A percentile compares a stretch with the other conserved stretches of the same genome.
Evolutionary conservation across 1,140 invertebrate genomes (phyloP).

Genomic region (Drosophila fuyamai): DNA sequence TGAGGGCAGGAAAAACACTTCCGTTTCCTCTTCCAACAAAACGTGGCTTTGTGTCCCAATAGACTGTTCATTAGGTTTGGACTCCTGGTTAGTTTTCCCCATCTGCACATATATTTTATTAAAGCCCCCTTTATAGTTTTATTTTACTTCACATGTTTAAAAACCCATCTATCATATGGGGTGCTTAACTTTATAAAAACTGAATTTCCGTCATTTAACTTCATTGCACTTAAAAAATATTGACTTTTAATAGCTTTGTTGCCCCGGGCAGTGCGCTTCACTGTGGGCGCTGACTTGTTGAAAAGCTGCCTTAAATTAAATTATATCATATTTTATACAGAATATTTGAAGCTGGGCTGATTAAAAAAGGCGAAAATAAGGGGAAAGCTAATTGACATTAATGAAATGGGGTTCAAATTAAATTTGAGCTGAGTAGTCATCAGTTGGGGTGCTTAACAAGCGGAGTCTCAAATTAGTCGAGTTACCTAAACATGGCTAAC

Average conservation of each 20-base stretch:
- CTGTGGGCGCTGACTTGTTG: slow-evolving; percentile 40
- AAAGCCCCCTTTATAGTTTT: neutral
- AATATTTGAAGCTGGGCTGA: slow-evolving; percentile 4
- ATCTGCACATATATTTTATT: slow-evolving; percentile 7
- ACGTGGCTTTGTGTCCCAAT: neutral
- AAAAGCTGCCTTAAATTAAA: slow-evolving; percentile 55
- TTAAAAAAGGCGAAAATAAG: slow-evolving; percentile 12
- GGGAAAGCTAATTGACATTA: slow-evolving; percentile 41
- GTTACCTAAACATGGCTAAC: slow-evolving; percentile 13
- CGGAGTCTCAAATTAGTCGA: slow-evolving; percentile 13
- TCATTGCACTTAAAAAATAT: slow-evolving; percentile 65
- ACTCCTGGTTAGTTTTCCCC: neutral
- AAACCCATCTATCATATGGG: slow-evolving; percentile 59
- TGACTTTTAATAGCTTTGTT: slow-evolving; percentile 69
- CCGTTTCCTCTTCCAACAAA: slow-evolving; percentile 45
- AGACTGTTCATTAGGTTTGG: slow-evolving; percentile 15
- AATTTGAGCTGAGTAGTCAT: slow-evolving; percentile 23
- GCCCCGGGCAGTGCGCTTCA: slow-evolving; percentile 40
- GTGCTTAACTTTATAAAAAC: slow-evolving; percentile 60
- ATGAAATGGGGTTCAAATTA: slow-evolving; percentile 23
- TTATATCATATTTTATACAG: slow-evolving; percentile 23
- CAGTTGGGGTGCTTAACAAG: slow-evolving; percentile 11
- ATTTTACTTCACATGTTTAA: slow-evolving; percentile 33
- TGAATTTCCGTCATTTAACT: slow-evolving; percentile 77
- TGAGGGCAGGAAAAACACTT: slow-evolving; percentile 50